Percentiles rank a stretch among this genome's conserved stretches.
phyloP scores from a whole-genome alignment of 2,113 vertebrate genomes.

The Epinephelus cyanopodus region DNA sequence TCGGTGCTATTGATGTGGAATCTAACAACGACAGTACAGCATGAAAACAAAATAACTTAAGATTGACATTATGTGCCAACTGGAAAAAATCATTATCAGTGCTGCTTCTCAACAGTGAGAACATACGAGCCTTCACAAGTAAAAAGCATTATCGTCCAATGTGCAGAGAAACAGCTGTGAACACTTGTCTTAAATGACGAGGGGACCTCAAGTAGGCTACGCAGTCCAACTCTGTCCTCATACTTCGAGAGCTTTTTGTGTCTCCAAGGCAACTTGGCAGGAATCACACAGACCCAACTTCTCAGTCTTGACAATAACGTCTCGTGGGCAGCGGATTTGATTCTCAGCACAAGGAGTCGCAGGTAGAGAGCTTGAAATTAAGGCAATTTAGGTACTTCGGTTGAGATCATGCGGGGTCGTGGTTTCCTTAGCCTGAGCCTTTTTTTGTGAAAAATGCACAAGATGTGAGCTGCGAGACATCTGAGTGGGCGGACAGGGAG shows the following conservation, averaged over 20 bases:
- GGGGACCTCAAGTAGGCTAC: neutral
- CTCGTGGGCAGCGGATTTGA: neutral
- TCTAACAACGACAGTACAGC: neutral
- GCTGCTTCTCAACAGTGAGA: neutral
- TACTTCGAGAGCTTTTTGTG: slow-evolving; percentile 3
- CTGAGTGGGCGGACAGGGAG: neutral
- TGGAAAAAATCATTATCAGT: neutral
- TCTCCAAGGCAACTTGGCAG: slow-evolving; percentile 19
- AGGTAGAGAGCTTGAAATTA: neutral
- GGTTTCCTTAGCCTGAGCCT: neutral
- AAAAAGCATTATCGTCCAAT: neutral
- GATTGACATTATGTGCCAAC: neutral
- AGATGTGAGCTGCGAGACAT: no score
- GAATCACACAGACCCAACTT: neutral
- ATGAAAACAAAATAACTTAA: neutral
- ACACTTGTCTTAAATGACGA: slow-evolving; percentile 10
- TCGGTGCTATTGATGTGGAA: neutral
- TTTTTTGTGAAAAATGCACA: neutral
- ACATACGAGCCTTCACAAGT: neutral
- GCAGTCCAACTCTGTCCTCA: slow-evolving; percentile 3
- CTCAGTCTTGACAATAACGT: neutral
- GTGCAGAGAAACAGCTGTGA: slow-evolving; percentile 12
- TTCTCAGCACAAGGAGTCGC: neutral
- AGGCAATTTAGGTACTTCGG: slow-evolving; percentile 15
- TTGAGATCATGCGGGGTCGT: neutral